phyloP scores from a whole-genome alignment of 2,888 invertebrate species.

The Dynastes maya region DNA sequence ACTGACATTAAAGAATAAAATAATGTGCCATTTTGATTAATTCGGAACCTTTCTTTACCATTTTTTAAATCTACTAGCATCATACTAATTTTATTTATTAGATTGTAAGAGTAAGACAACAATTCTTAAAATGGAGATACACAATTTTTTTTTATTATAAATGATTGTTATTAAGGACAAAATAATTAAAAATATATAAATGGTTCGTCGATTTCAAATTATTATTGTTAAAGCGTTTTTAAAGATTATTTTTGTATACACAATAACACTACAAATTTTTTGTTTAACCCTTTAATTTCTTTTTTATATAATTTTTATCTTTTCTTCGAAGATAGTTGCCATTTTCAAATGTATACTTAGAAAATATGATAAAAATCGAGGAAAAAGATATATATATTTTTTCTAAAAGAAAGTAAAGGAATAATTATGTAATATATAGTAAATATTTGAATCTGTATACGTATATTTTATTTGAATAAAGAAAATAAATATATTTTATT shows the following conservation, averaged over 20 bases:
- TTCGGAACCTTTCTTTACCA: not conserved
- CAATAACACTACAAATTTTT: constrained; percentile 31
- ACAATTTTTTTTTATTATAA: constrained; percentile 23
- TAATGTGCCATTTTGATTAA: constrained; percentile 22
- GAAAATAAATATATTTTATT: constrained; percentile 54
- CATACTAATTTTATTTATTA: not conserved
- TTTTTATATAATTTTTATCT: constrained; percentile 29
- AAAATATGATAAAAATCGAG: not conserved
- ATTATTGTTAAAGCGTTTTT: constrained; percentile 39
- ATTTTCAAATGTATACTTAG: constrained; percentile 34
- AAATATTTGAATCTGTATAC: constrained; percentile 52
- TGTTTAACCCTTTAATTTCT: constrained; percentile 39
- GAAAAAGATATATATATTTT: constrained; percentile 20
- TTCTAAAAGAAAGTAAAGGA: constrained; percentile 43
- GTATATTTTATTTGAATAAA: constrained; percentile 49
- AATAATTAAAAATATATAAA: constrained; percentile 19
- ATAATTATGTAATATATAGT: constrained; percentile 48
- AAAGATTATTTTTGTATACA: constrained; percentile 52
- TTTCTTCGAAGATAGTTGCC: constrained; percentile 49
- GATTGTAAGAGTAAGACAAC: not conserved
- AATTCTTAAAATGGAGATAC: not conserved
- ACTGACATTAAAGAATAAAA: not conserved
- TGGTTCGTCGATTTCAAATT: constrained; percentile 22
- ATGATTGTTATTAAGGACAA: constrained; percentile 15
- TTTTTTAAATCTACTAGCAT: constrained; percentile 28